phyloP scores from a whole-genome alignment of 2,797 vertebrate species.

The Natrix natrix region DNA sequence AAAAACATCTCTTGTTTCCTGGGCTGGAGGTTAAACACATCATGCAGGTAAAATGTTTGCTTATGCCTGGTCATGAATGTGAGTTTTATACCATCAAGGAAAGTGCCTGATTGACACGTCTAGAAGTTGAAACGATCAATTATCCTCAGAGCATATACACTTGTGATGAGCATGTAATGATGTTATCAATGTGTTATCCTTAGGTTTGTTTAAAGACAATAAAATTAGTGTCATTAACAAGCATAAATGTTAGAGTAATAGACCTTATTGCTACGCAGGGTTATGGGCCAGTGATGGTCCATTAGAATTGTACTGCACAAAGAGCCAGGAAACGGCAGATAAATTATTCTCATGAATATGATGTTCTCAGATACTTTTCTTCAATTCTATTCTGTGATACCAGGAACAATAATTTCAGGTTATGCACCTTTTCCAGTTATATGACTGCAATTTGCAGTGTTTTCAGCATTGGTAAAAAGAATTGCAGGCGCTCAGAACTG shows the following conservation, averaged over 20 bases:
- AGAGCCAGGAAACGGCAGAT: neutral
- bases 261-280: neutral
- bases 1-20: constrained; percentile 31
- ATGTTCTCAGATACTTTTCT: too few relatives aligned
- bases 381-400: neutral
- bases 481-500: neutral
- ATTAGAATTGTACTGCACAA: neutral
- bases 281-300: neutral
- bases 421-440: neutral
- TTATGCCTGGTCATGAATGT: constrained; percentile 28
- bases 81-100: constrained; percentile 32
- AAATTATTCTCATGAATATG: neutral
- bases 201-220: neutral
- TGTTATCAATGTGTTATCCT: neutral
- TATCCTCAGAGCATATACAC: neutral
- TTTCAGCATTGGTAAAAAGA: neutral
- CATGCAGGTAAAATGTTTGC: constrained; percentile 10
- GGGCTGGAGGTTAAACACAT: neutral
- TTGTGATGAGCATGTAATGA: constrained; percentile 6
- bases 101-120: constrained; percentile 10
- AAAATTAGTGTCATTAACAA: neutral
- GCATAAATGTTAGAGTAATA: neutral
- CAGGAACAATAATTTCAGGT: neutral
- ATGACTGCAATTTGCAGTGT: neutral
- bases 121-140: constrained; percentile 23